These are phyloP conservation scores for Dendrocincla fuliginosa DNA, from an alignment of 2,797 vertebrate species.

Conservation along the genomic window DNA sequence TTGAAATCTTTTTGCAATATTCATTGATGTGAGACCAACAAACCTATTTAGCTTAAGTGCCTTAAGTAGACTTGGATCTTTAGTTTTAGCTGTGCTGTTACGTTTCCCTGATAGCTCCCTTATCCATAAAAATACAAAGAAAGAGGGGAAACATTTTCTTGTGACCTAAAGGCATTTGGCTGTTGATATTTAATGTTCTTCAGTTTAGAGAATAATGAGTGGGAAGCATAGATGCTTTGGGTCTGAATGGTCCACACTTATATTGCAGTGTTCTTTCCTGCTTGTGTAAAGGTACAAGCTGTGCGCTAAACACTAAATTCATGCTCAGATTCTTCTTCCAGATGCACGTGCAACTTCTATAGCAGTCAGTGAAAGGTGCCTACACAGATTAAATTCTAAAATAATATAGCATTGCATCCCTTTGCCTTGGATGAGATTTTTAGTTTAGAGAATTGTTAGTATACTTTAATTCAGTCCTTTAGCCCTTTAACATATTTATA, in stretches of 20 bases:
- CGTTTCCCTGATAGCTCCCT: slow-evolving; percentile 55
- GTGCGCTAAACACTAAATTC: neutral
- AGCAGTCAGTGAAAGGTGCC: neutral
- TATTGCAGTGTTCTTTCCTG: neutral
- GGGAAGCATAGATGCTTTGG: neutral
- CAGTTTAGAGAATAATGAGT: neutral
- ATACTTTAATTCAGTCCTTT: neutral
- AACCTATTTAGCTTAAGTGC: slow-evolving; percentile 18
- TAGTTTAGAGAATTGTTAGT: neutral
- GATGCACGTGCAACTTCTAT: neutral
- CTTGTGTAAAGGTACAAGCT: neutral
- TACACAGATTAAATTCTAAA: neutral
- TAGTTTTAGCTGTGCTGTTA: slow-evolving; percentile 39
- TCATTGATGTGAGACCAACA: slow-evolving; percentile 49
- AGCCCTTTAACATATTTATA: neutral
- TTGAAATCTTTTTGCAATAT: slow-evolving; percentile 28
- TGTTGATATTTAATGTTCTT: neutral
- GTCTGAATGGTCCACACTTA: neutral
- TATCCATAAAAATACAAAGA: neutral
- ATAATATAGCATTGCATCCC: neutral
- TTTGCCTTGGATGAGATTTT: neutral
- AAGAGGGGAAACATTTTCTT: neutral
- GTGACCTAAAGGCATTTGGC: neutral
- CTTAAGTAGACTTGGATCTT: slow-evolving; percentile 22
- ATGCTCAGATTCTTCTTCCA: neutral